Conservation (phyloP, 2,113 vertebrate genomes). For the Mystacornis crossleyi region DNA sequence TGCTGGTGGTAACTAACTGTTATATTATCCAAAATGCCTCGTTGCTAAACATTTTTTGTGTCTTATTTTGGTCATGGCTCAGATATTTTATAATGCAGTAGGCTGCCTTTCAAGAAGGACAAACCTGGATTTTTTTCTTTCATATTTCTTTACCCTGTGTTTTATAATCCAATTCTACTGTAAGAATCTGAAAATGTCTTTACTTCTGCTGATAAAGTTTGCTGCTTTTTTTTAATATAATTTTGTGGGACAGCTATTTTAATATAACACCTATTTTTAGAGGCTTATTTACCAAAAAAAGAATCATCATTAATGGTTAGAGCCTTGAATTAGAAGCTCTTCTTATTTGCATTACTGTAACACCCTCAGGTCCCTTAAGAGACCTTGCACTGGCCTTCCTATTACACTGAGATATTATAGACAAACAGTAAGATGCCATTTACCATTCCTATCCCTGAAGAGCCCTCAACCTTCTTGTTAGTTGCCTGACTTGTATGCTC, state of each 20-base stretch:
- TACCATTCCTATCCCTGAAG: constrained; percentile 34
- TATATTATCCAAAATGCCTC: background rate
- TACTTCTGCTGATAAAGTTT: background rate
- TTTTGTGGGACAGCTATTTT: background rate
- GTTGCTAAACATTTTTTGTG: background rate
- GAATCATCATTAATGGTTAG: background rate
- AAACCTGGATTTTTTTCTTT: background rate
- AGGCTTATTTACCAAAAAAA: background rate
- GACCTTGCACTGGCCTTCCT: background rate
- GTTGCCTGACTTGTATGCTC: background rate
- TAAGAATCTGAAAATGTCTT: background rate
- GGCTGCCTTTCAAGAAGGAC: background rate
- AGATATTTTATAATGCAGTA: background rate
- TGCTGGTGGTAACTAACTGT: background rate
- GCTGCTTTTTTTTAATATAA: background rate
- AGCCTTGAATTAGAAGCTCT: background rate
- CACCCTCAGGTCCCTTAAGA: background rate
- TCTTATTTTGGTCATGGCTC: background rate
- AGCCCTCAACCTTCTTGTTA: constrained; percentile 14
- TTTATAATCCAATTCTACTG: background rate
- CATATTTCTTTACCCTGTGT: background rate
- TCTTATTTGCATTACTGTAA: background rate
- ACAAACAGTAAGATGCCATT: constrained; percentile 18
- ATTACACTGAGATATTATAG: background rate
- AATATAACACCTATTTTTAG: background rate